These are phyloP conservation scores for Zele albiditarsus DNA, from an alignment of 2,888 invertebrate genomes.

Conservation along the genomic window DNA sequence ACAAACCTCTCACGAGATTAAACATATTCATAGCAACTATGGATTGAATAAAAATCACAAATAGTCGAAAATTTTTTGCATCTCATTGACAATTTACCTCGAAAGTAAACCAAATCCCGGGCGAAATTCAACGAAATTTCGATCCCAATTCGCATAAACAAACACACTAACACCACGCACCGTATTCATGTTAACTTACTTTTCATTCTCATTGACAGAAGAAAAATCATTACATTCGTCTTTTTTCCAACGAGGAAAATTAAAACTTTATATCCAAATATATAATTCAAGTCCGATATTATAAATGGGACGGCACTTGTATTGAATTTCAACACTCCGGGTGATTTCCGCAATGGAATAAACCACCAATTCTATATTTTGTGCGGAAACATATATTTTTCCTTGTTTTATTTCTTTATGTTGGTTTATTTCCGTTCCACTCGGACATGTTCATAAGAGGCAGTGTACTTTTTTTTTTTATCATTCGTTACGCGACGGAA, in stretches of 20 bases:
- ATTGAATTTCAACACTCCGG: background rate
- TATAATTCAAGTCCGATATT: background rate
- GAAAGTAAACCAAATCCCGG: background rate
- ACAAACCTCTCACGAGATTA: conserved; percentile 51
- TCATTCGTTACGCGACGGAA: background rate
- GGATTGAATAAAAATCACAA: conserved; percentile 35
- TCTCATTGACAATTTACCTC: conserved; percentile 14
- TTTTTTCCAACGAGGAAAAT: no score
- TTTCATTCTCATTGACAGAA: background rate
- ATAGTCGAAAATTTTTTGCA: conserved; percentile 2
- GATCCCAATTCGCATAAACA: background rate
- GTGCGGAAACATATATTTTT: background rate
- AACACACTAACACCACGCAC: background rate
- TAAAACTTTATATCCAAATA: background rate
- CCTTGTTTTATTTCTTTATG: background rate
- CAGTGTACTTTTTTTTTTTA: background rate
- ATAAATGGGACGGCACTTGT: background rate
- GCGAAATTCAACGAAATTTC: background rate
- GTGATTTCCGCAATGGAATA: background rate
- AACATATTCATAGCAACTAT: conserved; percentile 53
- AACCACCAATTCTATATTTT: background rate
- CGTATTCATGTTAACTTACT: background rate
- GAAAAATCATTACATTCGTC: no score
- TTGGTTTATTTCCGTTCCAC: background rate
- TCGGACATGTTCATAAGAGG: background rate